Percentiles rank a stretch among this genome's conserved stretches.
phyloP scores from a whole-genome alignment of 2,797 vertebrate genomes.

The Phrynocephalus guinanensis region DNA sequence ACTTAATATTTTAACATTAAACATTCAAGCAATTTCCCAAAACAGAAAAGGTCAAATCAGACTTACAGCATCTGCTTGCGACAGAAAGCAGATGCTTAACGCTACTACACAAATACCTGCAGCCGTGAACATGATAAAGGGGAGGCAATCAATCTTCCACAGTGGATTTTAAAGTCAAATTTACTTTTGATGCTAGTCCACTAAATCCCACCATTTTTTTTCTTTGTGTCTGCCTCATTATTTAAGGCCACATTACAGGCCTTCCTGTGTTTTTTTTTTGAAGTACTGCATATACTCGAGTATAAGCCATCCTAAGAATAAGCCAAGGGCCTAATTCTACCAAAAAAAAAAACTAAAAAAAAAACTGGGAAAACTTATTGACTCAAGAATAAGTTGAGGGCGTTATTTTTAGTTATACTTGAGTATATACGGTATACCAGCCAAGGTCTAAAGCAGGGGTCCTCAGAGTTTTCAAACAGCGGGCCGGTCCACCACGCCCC shows the following conservation, averaged over 20 bases:
- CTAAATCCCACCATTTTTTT: constrained; percentile 43
- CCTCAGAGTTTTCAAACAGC: too few relatives aligned
- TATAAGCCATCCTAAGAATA: too few relatives aligned
- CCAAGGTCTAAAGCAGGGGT: too few relatives aligned
- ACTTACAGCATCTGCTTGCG: constrained; percentile 68
- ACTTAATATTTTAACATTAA: constrained; percentile 73
- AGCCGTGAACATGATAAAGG: constrained; percentile 53
- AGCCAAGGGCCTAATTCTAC: too few relatives aligned
- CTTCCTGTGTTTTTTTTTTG: background rate
- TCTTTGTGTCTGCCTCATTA: constrained; percentile 12
- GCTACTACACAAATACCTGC: constrained; percentile 68
- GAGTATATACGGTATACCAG: too few relatives aligned
- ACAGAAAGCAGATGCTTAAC: constrained; percentile 72
- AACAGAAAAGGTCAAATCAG: constrained; percentile 74
- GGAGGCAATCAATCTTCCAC: constrained; percentile 53
- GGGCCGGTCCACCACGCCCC: too few relatives aligned
- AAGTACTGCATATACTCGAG: background rate
- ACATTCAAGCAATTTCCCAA: constrained; percentile 66
- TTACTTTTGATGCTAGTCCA: constrained; percentile 39
- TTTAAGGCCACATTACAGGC: constrained; percentile 17
- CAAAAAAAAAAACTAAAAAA: too few relatives aligned
- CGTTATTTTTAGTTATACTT: too few relatives aligned
- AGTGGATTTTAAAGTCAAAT: constrained; percentile 51
- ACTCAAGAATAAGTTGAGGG: too few relatives aligned
- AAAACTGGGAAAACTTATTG: too few relatives aligned